These are phyloP conservation scores for Mimas tiliae DNA, from an alignment of 2,888 invertebrate genomes.

Conservation along the genomic window DNA sequence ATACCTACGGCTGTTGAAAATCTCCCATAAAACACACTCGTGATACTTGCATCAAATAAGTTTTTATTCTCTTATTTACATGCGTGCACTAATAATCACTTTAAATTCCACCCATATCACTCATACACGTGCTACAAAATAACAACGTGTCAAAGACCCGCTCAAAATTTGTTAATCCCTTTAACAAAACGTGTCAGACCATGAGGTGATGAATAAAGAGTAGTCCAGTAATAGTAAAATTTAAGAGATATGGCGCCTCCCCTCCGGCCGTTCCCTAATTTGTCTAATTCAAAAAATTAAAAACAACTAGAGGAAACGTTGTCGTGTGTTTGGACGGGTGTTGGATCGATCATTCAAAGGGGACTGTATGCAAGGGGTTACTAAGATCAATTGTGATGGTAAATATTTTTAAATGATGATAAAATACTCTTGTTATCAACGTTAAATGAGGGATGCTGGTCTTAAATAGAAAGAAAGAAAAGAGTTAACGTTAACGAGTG, in stretches of 20 bases:
- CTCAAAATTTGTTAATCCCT: neutral
- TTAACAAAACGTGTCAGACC: slow-evolving; percentile 29
- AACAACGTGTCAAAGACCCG: neutral
- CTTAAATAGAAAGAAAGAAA: no score
- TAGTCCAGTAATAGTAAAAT: slow-evolving; percentile 42
- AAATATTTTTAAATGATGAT: neutral
- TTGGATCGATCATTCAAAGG: neutral
- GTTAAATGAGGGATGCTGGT: no score
- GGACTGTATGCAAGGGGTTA: neutral
- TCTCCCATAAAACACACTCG: no score
- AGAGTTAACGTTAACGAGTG: no score
- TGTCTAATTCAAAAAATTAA: slow-evolving; percentile 63
- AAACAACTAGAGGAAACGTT: slow-evolving; percentile 46
- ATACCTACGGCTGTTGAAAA: no score
- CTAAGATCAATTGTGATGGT: neutral
- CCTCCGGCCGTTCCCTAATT: slow-evolving; percentile 47
- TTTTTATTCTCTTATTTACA: neutral
- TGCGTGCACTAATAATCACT: neutral
- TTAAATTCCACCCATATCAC: neutral
- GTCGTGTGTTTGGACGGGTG: slow-evolving; percentile 23
- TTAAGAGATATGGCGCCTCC: slow-evolving; percentile 49
- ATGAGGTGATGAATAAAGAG: slow-evolving; percentile 34
- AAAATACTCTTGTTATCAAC: neutral
- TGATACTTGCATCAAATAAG: no score
- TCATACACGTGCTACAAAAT: neutral